phyloP scores from a whole-genome alignment of 2,888 invertebrate genomes.

The Megamerina dolium region DNA sequence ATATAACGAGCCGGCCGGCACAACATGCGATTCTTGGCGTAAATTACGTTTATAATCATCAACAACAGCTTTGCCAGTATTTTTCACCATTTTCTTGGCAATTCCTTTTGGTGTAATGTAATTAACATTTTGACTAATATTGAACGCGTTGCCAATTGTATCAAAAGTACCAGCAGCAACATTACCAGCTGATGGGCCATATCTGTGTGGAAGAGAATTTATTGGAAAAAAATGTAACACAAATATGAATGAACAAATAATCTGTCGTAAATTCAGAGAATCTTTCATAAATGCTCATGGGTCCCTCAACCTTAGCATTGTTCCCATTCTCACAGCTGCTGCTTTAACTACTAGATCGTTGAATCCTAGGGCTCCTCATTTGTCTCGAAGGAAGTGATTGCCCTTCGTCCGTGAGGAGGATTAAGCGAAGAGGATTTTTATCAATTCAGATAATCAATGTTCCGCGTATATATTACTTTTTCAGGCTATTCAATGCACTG shows the following conservation, averaged over 20 bases:
- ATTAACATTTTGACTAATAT: constrained; percentile 60
- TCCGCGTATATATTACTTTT: no score
- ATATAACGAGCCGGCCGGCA: constrained; percentile 41
- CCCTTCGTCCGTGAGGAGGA: no score
- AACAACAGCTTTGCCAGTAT: constrained; percentile 56
- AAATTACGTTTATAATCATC: constrained; percentile 43
- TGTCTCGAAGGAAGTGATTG: no score
- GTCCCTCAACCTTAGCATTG: no score
- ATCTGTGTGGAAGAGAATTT: constrained; percentile 54
- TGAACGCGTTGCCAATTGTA: constrained; percentile 64
- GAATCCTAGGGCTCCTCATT: no score
- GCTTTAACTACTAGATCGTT: no score
- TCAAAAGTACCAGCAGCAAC: constrained; percentile 62
- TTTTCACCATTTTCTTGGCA: constrained; percentile 59
- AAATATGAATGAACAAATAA: constrained; percentile 3
- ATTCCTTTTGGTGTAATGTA: constrained; percentile 63
- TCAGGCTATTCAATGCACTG: no score
- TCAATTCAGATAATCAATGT: no score
- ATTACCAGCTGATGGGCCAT: constrained; percentile 61
- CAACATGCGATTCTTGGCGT: constrained; percentile 34
- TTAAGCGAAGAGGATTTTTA: no score
- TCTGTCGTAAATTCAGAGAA: no score
- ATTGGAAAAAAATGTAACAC: neutral
- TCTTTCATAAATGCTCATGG: no score
- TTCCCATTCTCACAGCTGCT: no score